Evolutionary conservation across 2,888 invertebrate genomes (phyloP).

Genomic region (Watsonalla binaria): DNA sequence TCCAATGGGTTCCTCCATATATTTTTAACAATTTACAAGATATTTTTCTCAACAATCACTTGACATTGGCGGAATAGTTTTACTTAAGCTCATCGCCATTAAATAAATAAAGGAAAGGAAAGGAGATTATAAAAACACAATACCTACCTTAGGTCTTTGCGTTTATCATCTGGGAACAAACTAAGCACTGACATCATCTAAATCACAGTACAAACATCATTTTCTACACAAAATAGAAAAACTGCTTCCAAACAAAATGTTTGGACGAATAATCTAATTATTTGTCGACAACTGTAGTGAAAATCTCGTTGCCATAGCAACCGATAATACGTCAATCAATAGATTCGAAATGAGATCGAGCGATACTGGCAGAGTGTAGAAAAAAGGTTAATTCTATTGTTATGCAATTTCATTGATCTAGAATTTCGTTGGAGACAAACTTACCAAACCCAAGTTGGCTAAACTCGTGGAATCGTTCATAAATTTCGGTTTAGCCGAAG

Average conservation of each 20-base stretch:
- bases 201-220: conserved; percentile 41
- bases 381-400: conserved; percentile 13
- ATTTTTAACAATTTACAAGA: no score
- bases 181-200: conserved; percentile 70
- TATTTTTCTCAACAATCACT: no score
- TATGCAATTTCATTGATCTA: conserved; percentile 12
- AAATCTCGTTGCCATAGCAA: conserved; percentile 45
- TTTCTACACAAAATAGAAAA: conserved; percentile 36
- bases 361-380: conserved; percentile 15
- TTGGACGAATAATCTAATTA: neutral
- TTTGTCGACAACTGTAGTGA: conserved; percentile 29
- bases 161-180: conserved; percentile 71
- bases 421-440: conserved; percentile 1
- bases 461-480: no score
- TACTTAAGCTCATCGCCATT: no score
- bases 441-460: no score
- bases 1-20: no score
- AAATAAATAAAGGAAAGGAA: no score
- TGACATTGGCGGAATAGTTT: no score
- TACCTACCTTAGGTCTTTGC: conserved; percentile 52
- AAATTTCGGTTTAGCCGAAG: no score
- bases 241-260: conserved; percentile 15
- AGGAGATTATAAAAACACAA: neutral
- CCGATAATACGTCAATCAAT: conserved; percentile 50
- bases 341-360: conserved; percentile 31